Evolutionary conservation across 2,888 invertebrate species (phyloP), one percentile per base, ranked within the genome.

Genomic region (Osmoderma eremita): DNA sequence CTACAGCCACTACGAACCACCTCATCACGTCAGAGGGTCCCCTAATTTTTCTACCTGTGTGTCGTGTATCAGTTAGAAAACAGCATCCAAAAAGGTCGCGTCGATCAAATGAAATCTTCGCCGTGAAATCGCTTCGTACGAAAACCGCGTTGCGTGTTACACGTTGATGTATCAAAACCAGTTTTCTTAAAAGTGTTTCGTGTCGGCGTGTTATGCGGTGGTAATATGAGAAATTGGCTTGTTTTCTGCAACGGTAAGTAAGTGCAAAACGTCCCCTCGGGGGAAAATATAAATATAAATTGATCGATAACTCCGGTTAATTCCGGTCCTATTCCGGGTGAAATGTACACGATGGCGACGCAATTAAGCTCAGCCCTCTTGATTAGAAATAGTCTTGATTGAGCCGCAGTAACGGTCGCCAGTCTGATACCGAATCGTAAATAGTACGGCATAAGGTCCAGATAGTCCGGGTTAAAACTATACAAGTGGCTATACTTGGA

Each of bases 341-440:
- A 74, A 73, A 72, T 71, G 70, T 71, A 63, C n/a, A 56, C 49
- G 49, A 45, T 50, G 22, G 36, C 67, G 64, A 58, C 70, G 72
- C 78, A 74, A 77, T 79, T 80, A 79, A 76, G 70, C 68, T 69
- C 79, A 79, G 79, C 76, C 79, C 81, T 78, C 80, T 79, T 81
- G 82, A 82, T 82, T 82, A 77, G 79, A 80, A 82, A 80, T 80
- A 70, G 58, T 70, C 73, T 78, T 79, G 80, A 80, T 80, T 80
- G 79, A 78, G 74, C 77, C 45, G 42, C 5, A 30, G 30, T 36
- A 17, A 53, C 45, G 67, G 71, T 41, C 49, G 63, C 30, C 13
- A n/a, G 36, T 53, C 22, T 50, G 30, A 50, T 50, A 53, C 38
- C 68, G 71, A n/a, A 73, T 73, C 75, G 75, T 75, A 74, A 74